Evolutionary conservation across 2,888 invertebrate species (phyloP), one percentile per base, ranked within the genome.

Genomic region (Sturmia bella): DNA sequence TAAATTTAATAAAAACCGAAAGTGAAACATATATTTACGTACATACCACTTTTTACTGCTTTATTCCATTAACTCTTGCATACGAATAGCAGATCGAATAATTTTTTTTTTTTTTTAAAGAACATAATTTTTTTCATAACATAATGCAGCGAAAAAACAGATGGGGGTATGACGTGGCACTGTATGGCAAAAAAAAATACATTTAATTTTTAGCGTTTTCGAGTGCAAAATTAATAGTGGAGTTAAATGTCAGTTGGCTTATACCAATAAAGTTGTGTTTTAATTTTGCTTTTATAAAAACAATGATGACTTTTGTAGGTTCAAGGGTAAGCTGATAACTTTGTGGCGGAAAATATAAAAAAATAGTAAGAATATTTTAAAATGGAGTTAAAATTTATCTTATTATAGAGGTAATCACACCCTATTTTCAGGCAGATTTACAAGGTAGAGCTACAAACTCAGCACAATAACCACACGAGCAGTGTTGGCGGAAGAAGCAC

Each of bases 1-100:
- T 81, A 43, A 52, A 50, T 54, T 77, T 74, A 81, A 77, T 81
- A 73, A 81, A 81, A 81, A 77, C 48, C 64, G 72, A 77, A 81
- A 81, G 73, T 76, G 73, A 69, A 77, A 76, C 64, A 57, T 75
- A 64, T 75, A 32, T 7, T 32, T 32, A 32, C 32, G 32, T 32
- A 70, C 74, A 56, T 52, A 63, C 15, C 54, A 37, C n/a, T 24
- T 69, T 57, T 69, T 12, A 7, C 9, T 69, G 24, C 17, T 56
- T 48, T 48, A 39, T 64, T 50, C 57, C 1, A 24, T 52, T 41
- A 9, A 17, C 19, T 69, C 43, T 27, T 19, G 15, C 15, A 54
- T 61, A 17, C 52, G 2, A 7, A 39, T 6, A 48, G 24, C n/a
- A 1, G 15, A 56, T 32, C 32, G 32, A 56, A 64, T 57, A 66